These are phyloP conservation scores for Drosophila demipolita DNA, from an alignment of 2,888 invertebrate genomes.

Conservation along the genomic window DNA sequence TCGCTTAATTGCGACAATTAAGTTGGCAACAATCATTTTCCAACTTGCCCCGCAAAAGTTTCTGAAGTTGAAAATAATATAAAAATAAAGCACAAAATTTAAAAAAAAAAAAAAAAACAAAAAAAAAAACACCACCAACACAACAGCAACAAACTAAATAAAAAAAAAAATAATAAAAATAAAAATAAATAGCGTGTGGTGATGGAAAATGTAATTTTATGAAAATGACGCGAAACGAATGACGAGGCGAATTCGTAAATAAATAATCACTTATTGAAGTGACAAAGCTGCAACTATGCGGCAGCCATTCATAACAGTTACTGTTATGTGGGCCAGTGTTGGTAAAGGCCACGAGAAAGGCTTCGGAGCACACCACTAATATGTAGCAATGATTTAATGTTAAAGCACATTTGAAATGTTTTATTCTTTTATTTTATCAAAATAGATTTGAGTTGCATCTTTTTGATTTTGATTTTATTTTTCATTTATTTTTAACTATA, in stretches of 20 bases:
- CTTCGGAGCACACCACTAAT: neutral
- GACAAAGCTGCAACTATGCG: conserved; percentile 15
- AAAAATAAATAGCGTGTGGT: conserved; percentile 39
- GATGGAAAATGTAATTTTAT: conserved; percentile 23
- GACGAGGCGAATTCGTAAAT: conserved; percentile 30
- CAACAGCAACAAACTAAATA: conserved; percentile 12
- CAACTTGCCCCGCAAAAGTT: conserved; percentile 58
- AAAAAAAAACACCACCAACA: neutral
- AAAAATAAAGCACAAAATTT: neutral
- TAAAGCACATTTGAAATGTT: neutral
- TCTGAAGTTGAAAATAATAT: conserved; percentile 15
- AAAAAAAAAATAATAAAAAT: neutral
- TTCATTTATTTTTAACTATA: neutral
- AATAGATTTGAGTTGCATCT: neutral
- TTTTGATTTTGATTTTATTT: neutral
- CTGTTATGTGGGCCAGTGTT: conserved; percentile 19
- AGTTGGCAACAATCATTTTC: conserved; percentile 73
- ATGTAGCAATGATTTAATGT: neutral
- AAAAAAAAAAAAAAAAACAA: conserved; percentile 1
- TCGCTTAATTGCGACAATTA: conserved; percentile 78
- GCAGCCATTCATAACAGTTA: conserved; percentile 7
- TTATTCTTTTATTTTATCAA: neutral
- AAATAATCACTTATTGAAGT: conserved; percentile 28
- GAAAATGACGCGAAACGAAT: conserved; percentile 10
- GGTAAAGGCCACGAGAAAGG: neutral